Base-by-base conservation (phyloP, 2,113 vertebrate genomes). In the Syrmaticus mikado region DNA sequence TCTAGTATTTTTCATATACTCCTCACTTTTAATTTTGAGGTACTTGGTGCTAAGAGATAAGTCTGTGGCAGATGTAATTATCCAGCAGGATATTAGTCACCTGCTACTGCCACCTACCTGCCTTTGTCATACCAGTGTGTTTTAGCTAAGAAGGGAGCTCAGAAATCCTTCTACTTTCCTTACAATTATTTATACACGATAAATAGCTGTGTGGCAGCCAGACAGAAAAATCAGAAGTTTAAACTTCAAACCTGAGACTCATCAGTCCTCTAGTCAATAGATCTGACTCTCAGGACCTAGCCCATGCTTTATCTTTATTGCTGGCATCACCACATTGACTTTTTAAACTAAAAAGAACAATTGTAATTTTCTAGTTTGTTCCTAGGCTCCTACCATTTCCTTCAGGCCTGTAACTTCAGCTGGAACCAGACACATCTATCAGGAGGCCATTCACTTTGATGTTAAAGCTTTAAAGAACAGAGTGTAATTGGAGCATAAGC, bases 91-190 rank as follows among this genome's bases (percentile, higher is more conserved):
- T 78, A 78, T 95, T 93, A 93, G 77, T 93, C 96, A 90, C 85
- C 95, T 90, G 52, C 85, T 94, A 93, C 90, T 92, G 88, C 93
- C 93, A 92, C 77, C 88, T 96, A 90, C 85, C 90, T 95, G 57
- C 72, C 52, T 94, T 67, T 92, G 71, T 86, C 52, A 0, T 52
- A 86, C 70, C 60, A 57, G 48, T 67, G 72, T 90, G 57, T 88
- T 95, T 88, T 28, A 32, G 18, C 80, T 84, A 66, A 41, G 40
- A 90, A 92, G 8, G 20, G 43, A 83, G 20, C 52, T n/a, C 86
- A 43, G 57, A 86, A 90, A 93, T 52, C 6, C 38, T 90, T 91
- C 82, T 28, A 34, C 41, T 34, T 60, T 76, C 38, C 25, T 80
- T 65, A 66, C 40, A 72, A 52, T 88, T 90, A 68, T 88, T 96